phyloP scores from a whole-genome alignment of 2,797 vertebrate species.

The Aplochiton taeniatus region DNA sequence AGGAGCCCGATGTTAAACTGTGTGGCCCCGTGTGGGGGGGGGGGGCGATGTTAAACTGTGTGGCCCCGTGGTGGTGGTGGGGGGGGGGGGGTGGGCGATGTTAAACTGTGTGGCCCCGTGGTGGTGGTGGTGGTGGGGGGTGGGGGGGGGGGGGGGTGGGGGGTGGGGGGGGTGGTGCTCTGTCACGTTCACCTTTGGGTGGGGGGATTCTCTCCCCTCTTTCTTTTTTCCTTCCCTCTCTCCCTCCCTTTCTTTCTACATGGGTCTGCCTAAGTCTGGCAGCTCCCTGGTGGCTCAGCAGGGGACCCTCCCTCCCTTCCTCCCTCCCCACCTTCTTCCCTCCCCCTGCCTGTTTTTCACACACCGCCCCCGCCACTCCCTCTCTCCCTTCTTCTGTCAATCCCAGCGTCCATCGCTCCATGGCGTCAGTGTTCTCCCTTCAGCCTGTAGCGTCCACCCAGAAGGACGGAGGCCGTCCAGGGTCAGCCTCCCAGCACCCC shows the following conservation, averaged over 20 bases:
- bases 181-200: too few species aligned
- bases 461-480: slow-evolving; percentile 39
- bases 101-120: slow-evolving; percentile 30
- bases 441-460: slow-evolving; percentile 44
- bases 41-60: too few species aligned
- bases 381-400: slow-evolving; percentile 38
- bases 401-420: slow-evolving; percentile 25
- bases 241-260: neutral
- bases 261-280: slow-evolving; percentile 34
- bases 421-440: slow-evolving; percentile 28
- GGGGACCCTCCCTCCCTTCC: slow-evolving; percentile 41
- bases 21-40: slow-evolving; percentile 30
- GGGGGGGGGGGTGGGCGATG: too few species aligned
- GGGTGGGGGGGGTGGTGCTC: too few species aligned
- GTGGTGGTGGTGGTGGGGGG: too few species aligned
- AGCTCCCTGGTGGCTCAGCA: slow-evolving; percentile 39
- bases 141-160: slow-evolving; percentile 13
- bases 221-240: slow-evolving; percentile 33
- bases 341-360: slow-evolving; percentile 30
- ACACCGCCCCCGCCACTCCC: slow-evolving; percentile 51
- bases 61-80: too few species aligned
- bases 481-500: slow-evolving; percentile 33
- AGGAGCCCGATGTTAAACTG: slow-evolving; percentile 19
- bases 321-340: slow-evolving; percentile 34
- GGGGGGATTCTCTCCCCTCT: too few species aligned